Percentiles rank a stretch among this genome's conserved stretches.
phyloP scores from a whole-genome alignment of 2,113 vertebrate species.

The Colius striatus region DNA sequence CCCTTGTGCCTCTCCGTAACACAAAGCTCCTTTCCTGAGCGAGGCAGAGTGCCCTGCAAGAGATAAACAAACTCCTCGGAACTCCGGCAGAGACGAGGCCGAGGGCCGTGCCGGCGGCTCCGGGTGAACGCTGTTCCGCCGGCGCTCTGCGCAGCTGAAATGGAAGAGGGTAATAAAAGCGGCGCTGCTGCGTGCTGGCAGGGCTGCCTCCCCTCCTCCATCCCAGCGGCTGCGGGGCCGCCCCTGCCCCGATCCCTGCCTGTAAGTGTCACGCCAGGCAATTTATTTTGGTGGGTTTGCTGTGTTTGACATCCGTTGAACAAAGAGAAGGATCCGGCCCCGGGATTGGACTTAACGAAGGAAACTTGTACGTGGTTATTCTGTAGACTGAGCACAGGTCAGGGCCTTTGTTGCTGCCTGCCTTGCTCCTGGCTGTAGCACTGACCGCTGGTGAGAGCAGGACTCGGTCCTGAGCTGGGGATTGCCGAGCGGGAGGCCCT shows the following conservation, averaged over 20 bases:
- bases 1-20: neutral
- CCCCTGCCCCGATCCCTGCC: neutral
- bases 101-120: neutral
- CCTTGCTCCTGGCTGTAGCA: neutral
- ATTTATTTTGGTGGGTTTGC: neutral
- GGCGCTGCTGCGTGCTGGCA: conserved; percentile 15
- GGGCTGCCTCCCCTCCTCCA: conserved; percentile 12
- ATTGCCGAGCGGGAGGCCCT: neutral
- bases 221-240: neutral
- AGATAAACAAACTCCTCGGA: neutral
- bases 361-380: neutral
- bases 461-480: neutral
- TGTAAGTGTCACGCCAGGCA: neutral
- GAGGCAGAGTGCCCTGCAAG: neutral
- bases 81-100: neutral
- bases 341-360: neutral
- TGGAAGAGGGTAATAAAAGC: conserved; percentile 14
- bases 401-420: conserved; percentile 14
- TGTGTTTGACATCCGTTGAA: neutral
- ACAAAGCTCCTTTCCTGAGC: neutral
- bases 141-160: conserved; percentile 2
- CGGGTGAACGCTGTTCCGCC: neutral
- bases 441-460: neutral
- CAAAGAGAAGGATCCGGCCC: neutral
- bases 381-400: neutral